Base-by-base conservation (phyloP, 2,888 invertebrate species). In the Dromius quadrimaculatus region DNA sequence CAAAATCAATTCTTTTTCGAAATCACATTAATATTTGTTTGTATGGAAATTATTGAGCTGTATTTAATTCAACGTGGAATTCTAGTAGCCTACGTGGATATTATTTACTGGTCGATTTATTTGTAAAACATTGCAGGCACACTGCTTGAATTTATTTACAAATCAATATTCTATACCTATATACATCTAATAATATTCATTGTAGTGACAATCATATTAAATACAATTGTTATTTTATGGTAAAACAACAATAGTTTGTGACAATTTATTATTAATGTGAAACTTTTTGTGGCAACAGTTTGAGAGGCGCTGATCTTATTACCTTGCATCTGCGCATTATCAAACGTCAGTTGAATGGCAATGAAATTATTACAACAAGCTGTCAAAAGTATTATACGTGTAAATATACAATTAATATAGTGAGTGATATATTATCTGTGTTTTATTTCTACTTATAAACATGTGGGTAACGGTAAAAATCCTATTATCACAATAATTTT, bases 401-500 rank as follows among this genome's bases (percentile, higher is more conserved):
- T 38, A 38, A 38, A 38, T 38, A 38, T 38, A 38, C 38, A 38
- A 38, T 38, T 38, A 38, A 38, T 38, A 38, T 6, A 38, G 2
- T 3, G 15, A 38, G 1, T 38, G 13, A 38, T 38, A 38, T 13
- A 38, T 38, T 15, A 38, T 38, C 13, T 11, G 13, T n/a, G 6
- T 15, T n/a, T 38, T 3, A 13, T 13, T 1, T n/a, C 9, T 4
- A 13, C 36, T 6, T 9, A 5, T 2, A 15, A 15, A 38, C 38
- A 38, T 38, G 38, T 38, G 38, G 38, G 38, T 38, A 38, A 36
- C 2, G 38, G 13, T 11, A 34, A 34, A 34, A 38, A 38, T 38
- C 6, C 13, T 2, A 38, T 13, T 13, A 2, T 13, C 2, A 13
- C n/a, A 5, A 38, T 13, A 38, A 38, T 38, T n/a, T 13, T 13